A percentile compares a stretch with the other conserved stretches of the same genome.
These are phyloP conservation scores for Muscidifurax raptorellus DNA, from an alignment of 1,140 invertebrate species.

Conservation along the genomic window DNA sequence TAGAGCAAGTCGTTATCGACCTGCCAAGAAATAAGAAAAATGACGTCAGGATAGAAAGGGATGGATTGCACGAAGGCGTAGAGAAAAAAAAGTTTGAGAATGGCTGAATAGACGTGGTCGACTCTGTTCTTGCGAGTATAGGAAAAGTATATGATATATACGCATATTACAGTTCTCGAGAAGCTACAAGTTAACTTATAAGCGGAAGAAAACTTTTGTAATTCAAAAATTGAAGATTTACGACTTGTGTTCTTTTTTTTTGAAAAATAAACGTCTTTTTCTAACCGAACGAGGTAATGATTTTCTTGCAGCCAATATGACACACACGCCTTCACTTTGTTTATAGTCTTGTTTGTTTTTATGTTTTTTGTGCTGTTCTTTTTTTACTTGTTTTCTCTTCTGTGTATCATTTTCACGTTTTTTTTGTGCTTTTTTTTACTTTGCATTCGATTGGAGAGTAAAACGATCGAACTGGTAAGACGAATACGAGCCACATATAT, in stretches of 20 bases:
- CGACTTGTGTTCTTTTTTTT: slow-evolving; percentile 45
- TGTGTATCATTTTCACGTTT: slow-evolving; percentile 25
- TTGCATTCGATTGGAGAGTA: neutral
- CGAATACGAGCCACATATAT: neutral
- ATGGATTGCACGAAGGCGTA: slow-evolving; percentile 38
- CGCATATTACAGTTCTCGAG: slow-evolving; percentile 21
- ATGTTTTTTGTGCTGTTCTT: slow-evolving; percentile 42
- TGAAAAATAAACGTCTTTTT: slow-evolving; percentile 49
- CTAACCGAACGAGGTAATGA: slow-evolving; percentile 49
- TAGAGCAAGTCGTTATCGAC: neutral
- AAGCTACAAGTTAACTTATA: slow-evolving; percentile 39
- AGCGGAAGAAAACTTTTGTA: slow-evolving; percentile 43
- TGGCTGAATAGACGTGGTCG: slow-evolving; percentile 59
- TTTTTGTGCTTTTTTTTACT: neutral
- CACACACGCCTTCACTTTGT: slow-evolving; percentile 41
- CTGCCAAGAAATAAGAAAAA: neutral
- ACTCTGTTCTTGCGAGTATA: slow-evolving; percentile 44
- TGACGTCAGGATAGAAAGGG: slow-evolving; percentile 11
- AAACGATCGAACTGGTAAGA: neutral
- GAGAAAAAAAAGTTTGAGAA: slow-evolving; percentile 62
- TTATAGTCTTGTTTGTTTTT: slow-evolving; percentile 41
- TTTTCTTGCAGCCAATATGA: slow-evolving; percentile 44
- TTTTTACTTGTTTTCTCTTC: slow-evolving; percentile 8
- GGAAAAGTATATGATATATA: neutral
- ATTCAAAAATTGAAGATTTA: slow-evolving; percentile 31